Conservation (phyloP, 2,113 vertebrate genomes). For the Leptosomus discolor region DNA sequence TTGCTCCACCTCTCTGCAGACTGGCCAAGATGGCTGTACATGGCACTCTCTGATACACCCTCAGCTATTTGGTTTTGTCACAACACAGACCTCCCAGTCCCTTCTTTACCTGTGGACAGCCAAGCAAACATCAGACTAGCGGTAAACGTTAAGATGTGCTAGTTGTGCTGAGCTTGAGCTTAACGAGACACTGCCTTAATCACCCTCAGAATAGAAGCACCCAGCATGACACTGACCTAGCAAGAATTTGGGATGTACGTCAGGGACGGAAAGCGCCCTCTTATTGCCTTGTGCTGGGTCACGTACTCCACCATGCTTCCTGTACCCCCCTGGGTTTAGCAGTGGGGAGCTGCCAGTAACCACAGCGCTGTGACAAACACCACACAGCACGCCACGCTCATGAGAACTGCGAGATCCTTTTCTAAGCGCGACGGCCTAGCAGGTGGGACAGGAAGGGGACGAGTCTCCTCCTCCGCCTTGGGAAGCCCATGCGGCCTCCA, state of each 20-base stretch:
- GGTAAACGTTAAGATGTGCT: background rate
- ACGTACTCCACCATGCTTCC: background rate
- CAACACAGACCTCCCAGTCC: background rate
- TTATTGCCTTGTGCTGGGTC: background rate
- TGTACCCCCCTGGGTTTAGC: background rate
- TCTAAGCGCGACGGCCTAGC: background rate
- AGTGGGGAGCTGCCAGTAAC: background rate
- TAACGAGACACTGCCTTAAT: background rate
- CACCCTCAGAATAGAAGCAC: background rate
- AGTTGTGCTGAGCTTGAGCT: background rate
- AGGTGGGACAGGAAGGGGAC: background rate
- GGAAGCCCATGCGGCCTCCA: background rate
- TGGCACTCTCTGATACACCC: background rate
- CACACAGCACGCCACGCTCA: fast-evolving
- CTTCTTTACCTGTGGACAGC: background rate
- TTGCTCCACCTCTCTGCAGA: background rate
- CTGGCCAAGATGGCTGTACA: fast-evolving
- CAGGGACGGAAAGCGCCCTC: background rate
- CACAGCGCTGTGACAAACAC: fast-evolving
- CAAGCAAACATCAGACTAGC: background rate
- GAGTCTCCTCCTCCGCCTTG: background rate
- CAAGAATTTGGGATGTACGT: background rate
- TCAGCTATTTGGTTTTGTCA: background rate
- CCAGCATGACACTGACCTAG: background rate
- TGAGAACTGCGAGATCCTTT: background rate